A percentile compares a stretch with the other conserved stretches of the same genome.
phyloP scores from a whole-genome alignment of 2,113 vertebrate species.

The Vidua macroura region DNA sequence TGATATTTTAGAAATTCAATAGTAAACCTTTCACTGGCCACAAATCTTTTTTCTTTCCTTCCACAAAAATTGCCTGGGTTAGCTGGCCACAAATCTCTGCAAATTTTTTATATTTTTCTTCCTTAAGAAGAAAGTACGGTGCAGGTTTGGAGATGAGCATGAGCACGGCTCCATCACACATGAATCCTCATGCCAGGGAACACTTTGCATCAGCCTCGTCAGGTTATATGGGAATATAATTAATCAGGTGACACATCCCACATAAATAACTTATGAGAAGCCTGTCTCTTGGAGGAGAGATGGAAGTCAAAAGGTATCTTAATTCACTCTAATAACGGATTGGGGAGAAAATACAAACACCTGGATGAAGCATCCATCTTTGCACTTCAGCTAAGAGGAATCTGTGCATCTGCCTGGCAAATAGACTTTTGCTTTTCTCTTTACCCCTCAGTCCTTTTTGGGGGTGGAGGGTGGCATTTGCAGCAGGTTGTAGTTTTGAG shows the following conservation, averaged over 20 bases:
- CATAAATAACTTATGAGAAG: slow-evolving; percentile 32
- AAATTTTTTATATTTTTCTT: background rate
- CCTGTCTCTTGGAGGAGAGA: background rate
- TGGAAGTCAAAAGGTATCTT: background rate
- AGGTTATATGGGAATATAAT: background rate
- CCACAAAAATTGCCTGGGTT: background rate
- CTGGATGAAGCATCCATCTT: background rate
- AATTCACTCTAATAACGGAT: background rate
- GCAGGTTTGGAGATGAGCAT: background rate
- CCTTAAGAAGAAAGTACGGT: background rate
- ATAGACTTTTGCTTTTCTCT: background rate
- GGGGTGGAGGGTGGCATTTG: background rate
- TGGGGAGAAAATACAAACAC: background rate
- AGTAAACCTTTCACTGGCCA: background rate
- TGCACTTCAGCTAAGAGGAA: background rate
- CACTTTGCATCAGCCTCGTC: background rate
- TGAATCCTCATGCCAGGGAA: background rate
- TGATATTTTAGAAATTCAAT: background rate
- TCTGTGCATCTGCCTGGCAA: background rate
- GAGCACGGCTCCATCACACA: rapidly evolving
- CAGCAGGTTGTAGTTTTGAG: rapidly evolving
- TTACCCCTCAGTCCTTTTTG: background rate
- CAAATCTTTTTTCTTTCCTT: background rate
- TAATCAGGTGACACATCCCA: slow-evolving; percentile 2
- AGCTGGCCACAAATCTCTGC: background rate